A percentile compares a stretch with the other conserved stretches of the same genome.
Evolutionary conservation across 2,113 vertebrate species (phyloP).

Genomic region (Aleadryas rufinucha): DNA sequence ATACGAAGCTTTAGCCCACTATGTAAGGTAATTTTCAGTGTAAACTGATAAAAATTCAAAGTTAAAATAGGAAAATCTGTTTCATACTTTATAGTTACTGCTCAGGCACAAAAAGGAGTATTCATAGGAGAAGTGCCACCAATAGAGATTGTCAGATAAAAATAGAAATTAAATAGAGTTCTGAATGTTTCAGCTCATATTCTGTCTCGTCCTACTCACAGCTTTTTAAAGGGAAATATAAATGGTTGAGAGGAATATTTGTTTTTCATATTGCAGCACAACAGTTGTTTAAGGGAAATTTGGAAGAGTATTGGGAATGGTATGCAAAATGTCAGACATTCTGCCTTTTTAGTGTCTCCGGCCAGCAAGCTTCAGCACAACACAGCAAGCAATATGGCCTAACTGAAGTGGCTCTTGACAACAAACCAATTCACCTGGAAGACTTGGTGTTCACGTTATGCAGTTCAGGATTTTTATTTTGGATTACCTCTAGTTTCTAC

Average conservation of each 20-base stretch:
- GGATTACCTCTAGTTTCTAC: background rate
- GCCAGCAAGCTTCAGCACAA: background rate
- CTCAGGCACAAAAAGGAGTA: background rate
- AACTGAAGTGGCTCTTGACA: background rate
- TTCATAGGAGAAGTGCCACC: background rate
- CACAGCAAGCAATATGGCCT: background rate
- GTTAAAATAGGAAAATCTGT: background rate
- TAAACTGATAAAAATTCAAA: background rate
- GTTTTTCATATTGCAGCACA: background rate
- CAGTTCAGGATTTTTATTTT: background rate
- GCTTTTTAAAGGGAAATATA: background rate
- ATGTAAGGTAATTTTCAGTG: background rate
- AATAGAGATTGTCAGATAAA: background rate
- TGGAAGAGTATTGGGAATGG: background rate
- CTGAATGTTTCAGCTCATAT: background rate
- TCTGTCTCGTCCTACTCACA: background rate
- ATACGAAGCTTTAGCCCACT: background rate
- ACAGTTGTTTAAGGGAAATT: background rate
- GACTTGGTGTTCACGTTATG: background rate
- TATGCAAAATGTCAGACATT: background rate
- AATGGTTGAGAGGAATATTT: background rate
- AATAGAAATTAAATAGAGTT: background rate
- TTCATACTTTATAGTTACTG: background rate
- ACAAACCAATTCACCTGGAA: background rate
- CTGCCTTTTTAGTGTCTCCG: background rate